Percentiles rank a stretch among this genome's conserved stretches.
These are phyloP conservation scores for Chrysopilus asiliformis DNA, from an alignment of 2,888 invertebrate genomes.

Conservation along the genomic window DNA sequence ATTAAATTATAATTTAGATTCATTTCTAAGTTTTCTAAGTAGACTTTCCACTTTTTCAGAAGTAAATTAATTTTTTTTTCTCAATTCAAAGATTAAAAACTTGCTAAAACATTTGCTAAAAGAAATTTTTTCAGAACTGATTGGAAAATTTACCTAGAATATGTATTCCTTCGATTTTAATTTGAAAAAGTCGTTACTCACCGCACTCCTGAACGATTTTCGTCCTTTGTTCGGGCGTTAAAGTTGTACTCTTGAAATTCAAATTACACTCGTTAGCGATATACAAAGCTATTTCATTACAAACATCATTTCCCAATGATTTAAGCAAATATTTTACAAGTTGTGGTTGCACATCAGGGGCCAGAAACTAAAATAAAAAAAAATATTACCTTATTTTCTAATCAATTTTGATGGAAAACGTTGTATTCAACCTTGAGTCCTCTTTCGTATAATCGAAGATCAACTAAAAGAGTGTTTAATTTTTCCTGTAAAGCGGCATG, in stretches of 20 bases:
- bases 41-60: too few relatives aligned
- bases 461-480: slow-evolving; percentile 58
- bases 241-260: slow-evolving; percentile 40
- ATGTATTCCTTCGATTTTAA: neutral
- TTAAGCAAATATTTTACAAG: slow-evolving; percentile 74
- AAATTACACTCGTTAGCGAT: slow-evolving; percentile 60
- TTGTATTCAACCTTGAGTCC: slow-evolving; percentile 46
- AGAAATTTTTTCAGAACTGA: neutral
- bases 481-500: slow-evolving; percentile 74
- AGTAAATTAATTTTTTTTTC: neutral
- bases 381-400: too few relatives aligned
- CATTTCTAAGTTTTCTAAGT: neutral
- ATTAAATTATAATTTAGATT: neutral
- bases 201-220: slow-evolving; percentile 53
- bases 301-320: slow-evolving; percentile 68
- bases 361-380: slow-evolving; percentile 35
- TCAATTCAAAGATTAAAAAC: neutral
- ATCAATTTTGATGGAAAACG: neutral
- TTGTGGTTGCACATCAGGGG: slow-evolving; percentile 48
- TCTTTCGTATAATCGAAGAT: slow-evolving; percentile 68
- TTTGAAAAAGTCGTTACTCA: slow-evolving; percentile 12
- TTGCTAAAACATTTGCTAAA: too few relatives aligned
- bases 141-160: neutral
- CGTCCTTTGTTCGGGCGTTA: slow-evolving; percentile 51
- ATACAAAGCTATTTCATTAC: slow-evolving; percentile 64